phyloP scores from a whole-genome alignment of 2,888 invertebrate species.

The Mylabris sibirica region DNA sequence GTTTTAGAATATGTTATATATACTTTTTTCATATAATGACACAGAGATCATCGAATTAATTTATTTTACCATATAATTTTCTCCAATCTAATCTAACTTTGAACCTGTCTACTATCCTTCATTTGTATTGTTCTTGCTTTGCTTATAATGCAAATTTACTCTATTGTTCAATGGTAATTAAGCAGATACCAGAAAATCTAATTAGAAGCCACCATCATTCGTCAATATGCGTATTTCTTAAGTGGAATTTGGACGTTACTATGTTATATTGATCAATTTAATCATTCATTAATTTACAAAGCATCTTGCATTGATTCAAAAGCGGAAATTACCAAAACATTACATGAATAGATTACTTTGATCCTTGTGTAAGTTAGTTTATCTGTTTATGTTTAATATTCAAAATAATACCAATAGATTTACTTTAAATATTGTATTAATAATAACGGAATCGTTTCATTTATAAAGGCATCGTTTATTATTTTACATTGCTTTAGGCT shows the following conservation, averaged over 20 bases:
- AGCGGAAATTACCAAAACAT: no score
- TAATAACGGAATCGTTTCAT: not conserved
- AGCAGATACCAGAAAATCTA: slow-evolving; percentile 49
- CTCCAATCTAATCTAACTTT: slow-evolving; percentile 46
- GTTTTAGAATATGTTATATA: not conserved
- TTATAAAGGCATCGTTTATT: slow-evolving; percentile 17
- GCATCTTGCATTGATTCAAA: no score
- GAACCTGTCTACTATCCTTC: slow-evolving; percentile 48
- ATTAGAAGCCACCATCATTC: slow-evolving; percentile 45
- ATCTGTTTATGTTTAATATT: not conserved
- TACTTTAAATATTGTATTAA: not conserved
- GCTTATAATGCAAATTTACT: slow-evolving; percentile 44
- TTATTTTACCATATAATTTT: slow-evolving; percentile 49
- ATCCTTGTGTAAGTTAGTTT: not conserved
- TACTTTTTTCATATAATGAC: not conserved
- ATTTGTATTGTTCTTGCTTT: slow-evolving; percentile 45
- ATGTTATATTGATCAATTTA: not conserved
- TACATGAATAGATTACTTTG: no score
- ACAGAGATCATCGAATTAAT: slow-evolving; percentile 26
- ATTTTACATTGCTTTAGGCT: slow-evolving; percentile 9
- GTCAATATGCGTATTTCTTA: slow-evolving; percentile 41
- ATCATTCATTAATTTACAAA: no score
- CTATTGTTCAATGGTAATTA: slow-evolving; percentile 49
- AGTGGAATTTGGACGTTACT: not conserved
- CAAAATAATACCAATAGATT: not conserved